Base-by-base conservation (phyloP, 2,797 vertebrate species). In the Eidolon dupreanum region DNA sequence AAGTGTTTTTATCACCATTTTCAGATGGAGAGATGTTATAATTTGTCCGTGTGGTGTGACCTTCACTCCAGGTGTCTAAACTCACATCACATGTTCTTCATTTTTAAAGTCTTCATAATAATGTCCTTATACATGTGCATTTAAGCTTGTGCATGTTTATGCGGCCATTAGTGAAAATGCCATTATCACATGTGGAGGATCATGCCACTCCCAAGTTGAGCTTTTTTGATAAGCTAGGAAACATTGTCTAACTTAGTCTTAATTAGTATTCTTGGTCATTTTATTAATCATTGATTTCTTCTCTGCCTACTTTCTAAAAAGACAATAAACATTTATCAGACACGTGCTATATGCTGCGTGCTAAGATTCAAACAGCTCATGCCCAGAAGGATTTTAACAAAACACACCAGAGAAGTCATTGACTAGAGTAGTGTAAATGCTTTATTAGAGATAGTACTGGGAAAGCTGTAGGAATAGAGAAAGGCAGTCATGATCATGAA, bases 211-310 rank as follows among this genome's bases (percentile, higher is more conserved):
- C 89, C 84, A 75, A 89, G 41, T 12, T 66, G 71, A 71, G 19
- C 57, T 75, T 78, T 77, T 85, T 78, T 89, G 26, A 85, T 88
- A 66, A 90, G 26, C 75, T 79, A 90, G 57, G 77, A 78, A 93
- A 66, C 28, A 51, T 51, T 73, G 46, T 51, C 41, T 86, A 86
- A 77, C 81, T 79, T 86, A 55, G 88, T 87, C 74, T 73, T 95
- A 86, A 71, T 96, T 96, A 94, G n/a, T 74, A 86, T 93, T 94
- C 74, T 93, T 49, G 20, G 51, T 96, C 46, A 94, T 89, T 89
- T 96, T 95, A 43, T 95, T 95, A 88, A 78, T 71, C 57, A 70
- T 79, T 86, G 61, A 96, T 91, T 95, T 94, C 78, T 86, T 73
- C 63, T 91, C 83, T 95, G 51, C 59, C 79, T 88, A 51, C 33